Conservation (phyloP, 2,113 vertebrate species). For the Eptesicus fuscus region DNA sequence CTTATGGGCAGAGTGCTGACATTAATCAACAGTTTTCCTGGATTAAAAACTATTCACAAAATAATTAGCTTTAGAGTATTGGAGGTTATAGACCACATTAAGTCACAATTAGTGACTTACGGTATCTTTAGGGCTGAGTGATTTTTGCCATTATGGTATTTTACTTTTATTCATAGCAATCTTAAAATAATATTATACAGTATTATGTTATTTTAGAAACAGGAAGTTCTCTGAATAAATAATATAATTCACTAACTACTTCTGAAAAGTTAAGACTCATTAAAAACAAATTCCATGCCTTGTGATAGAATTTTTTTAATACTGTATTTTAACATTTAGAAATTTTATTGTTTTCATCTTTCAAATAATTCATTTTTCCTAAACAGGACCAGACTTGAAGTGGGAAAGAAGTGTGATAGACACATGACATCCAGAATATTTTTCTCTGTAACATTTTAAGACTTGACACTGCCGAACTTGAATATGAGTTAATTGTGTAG, state of each 20-base stretch:
- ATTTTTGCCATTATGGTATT: not conserved
- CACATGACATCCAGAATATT: not conserved
- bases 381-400: not conserved
- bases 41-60: not conserved
- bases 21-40: not conserved
- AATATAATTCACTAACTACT: not conserved
- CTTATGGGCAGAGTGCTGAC: not conserved
- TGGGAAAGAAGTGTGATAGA: not conserved
- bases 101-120: not conserved
- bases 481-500: not conserved
- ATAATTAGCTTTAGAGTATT: not conserved
- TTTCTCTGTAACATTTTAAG: slow-evolving; percentile 18
- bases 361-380: not conserved
- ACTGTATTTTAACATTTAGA: not conserved
- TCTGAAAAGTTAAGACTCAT: not conserved
- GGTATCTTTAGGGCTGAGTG: not conserved
- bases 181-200: not conserved
- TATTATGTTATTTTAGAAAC: not conserved
- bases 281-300: not conserved
- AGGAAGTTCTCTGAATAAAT: not conserved
- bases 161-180: not conserved
- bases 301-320: not conserved
- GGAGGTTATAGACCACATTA: not conserved
- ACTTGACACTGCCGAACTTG: not conserved
- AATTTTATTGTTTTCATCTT: not conserved